Base-by-base conservation (phyloP, 92 coral and sea anemone genomes). In the Micromussa lordhowensis region DNA sequence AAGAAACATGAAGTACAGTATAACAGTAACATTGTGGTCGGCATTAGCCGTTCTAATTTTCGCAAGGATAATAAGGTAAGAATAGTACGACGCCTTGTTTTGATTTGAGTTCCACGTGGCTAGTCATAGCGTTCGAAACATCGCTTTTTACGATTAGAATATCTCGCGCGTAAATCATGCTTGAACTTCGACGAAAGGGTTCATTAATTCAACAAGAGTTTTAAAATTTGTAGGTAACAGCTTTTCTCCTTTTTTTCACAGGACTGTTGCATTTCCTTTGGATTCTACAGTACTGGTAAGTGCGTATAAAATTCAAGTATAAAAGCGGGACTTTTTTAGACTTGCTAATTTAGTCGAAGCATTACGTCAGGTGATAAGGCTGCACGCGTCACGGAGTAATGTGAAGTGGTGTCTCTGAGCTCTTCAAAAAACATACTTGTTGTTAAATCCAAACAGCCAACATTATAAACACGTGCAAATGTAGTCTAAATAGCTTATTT, bases 331-430 rank as follows among this genome's bases (percentile, higher is more conserved):
- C 31, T 54, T 70, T 83, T 44, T 84, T 54, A 19, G 70, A 38
- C 36, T 74, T 24, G 77, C 81, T 53, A 83, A 32, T 30, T 36
- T 53, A 28, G 51, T 75, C 63, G 55, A 58, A 73, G 73, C 28
- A 84, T 84, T 84, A 84, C 88, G 88, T 84, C 88, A 84, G 81
- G 54, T 71, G 17, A 5, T 15, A 32, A 15, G 30, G 18, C 29
- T 14, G 28, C 18, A 18, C 9, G 7, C 38, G 88, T 84, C 88
- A 84, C 88, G 88, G 81, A 84, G 75, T 69, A 68, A 21, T 69
- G 16, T 30, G 53, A 57, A 73, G 29, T 74, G 3, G 24, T 26
- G 59, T 35, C 16, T 34, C n/a, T 54, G 59, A 73, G 28, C 28
- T 34, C 30, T 35, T 57, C 40, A 29, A 9, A 55, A 84, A 55